These are phyloP conservation scores for Alca torda DNA, from an alignment of 2,797 vertebrate genomes.

Conservation along the genomic window DNA sequence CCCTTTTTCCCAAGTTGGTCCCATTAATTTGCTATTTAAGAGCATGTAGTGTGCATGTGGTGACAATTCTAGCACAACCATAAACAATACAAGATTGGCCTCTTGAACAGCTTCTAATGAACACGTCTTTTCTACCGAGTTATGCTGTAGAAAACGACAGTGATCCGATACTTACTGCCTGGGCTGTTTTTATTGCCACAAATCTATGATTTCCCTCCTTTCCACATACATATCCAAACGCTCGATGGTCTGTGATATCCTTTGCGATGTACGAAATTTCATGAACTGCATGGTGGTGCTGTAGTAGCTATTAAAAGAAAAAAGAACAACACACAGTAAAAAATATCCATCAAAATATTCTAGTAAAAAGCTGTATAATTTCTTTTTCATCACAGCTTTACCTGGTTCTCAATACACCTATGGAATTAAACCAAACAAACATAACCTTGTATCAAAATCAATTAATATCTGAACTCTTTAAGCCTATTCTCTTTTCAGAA, in stretches of 20 bases:
- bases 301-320: constrained; percentile 83
- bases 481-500: not conserved
- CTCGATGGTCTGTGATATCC: constrained; percentile 98
- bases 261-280: constrained; percentile 99
- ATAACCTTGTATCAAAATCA: constrained; percentile 3
- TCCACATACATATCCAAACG: constrained; percentile 96
- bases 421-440: not conserved
- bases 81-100: not conserved
- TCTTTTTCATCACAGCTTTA: not conserved
- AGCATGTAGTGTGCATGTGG: not conserved
- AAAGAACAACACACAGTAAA: not conserved
- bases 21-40: not conserved
- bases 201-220: constrained; percentile 99
- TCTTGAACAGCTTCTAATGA: not conserved
- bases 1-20: not conserved
- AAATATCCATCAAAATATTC: constrained; percentile 4
- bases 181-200: constrained; percentile 96
- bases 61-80: not conserved
- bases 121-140: not conserved
- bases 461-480: not conserved
- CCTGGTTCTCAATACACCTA: not conserved
- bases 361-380: not conserved
- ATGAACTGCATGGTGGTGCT: constrained; percentile 97
- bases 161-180: constrained; percentile 86
- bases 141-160: not conserved